phyloP scores from a whole-genome alignment of 2,113 vertebrate species.

The Thamnaconus septentrionalis region DNA sequence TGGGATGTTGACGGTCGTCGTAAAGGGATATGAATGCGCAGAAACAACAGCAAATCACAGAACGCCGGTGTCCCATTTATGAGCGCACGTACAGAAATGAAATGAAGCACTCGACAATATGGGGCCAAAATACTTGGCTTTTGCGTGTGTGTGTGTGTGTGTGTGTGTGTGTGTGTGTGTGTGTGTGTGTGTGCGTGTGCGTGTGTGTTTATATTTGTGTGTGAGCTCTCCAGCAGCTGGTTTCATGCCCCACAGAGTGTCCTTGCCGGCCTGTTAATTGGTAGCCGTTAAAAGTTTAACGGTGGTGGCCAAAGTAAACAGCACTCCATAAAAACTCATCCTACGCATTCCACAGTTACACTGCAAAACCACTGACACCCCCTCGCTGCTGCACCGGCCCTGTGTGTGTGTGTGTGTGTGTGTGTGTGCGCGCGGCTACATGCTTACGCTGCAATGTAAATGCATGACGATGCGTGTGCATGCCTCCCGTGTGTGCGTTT shows the following conservation, averaged over 20 bases:
- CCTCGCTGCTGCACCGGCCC: conserved; percentile 42
- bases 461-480: conserved; percentile 22
- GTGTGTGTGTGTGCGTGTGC: conserved; percentile 31
- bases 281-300: conserved; percentile 79
- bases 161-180: conserved; percentile 22
- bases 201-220: conserved; percentile 25
- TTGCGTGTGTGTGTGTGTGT: not conserved
- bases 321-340: conserved; percentile 78
- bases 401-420: conserved; percentile 42
- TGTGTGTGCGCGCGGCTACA: conserved; percentile 29
- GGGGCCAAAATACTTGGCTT: conserved; percentile 34
- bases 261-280: conserved; percentile 76
- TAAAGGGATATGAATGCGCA: conserved; percentile 1
- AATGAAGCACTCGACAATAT: conserved; percentile 17
- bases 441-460: conserved; percentile 48
- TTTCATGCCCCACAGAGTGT: conserved; percentile 74
- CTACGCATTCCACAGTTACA: conserved; percentile 74
- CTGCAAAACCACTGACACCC: conserved; percentile 73
- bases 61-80: conserved; percentile 10
- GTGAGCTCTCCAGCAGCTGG: conserved; percentile 65
- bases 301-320: conserved; percentile 77
- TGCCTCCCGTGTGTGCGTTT: conserved; percentile 11
- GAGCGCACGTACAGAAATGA: conserved; percentile 9
- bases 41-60: conserved; percentile 19
- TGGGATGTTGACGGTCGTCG: conserved; percentile 1